Base-by-base conservation (phyloP, 2,888 invertebrate genomes). In the Stomorhina lunata region DNA sequence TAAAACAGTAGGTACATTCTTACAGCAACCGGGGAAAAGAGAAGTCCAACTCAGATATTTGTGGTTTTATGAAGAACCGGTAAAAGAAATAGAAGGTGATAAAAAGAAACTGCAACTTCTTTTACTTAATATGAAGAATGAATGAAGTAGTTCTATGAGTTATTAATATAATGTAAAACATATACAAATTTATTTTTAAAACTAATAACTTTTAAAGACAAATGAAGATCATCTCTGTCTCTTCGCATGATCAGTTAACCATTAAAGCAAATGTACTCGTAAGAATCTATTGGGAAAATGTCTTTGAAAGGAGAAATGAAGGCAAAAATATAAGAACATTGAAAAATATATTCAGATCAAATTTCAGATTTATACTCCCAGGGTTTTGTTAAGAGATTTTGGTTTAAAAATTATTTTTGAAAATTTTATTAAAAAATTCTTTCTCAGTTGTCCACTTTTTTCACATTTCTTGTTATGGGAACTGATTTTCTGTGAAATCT, bases 51-150 rank as follows among this genome's bases (percentile, higher is more conserved):
- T 71, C 40, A 66, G 57, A 72, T 66, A 57, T 65, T 72, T 79
- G 78, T 65, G 78, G 78, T 79, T 79, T 79, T 37, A 22, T 4
- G 50, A 40, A 63, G 1, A 65, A 50, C 71, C 57, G 63, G 78
- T 71, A 65, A 63, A 63, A 29, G 12, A 43, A 61, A 15, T 48
- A 32, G 29, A n/a, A 32, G 34, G 29, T 59, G 76, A 34, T 37
- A 50, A 50, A 27, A 59, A 50, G 48, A 68, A 68, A 76, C 10
- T 65, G 65, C 63, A 65, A 9, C 45, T 69, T 17, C 15, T n/a
- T n/a, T n/a, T n/a, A 20, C 5, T 53, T 12, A 20, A 53, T 48
- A 59, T 48, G 4, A 20, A 40, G 17, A 10, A 27, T 15, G 27
- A 45, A 45, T n/a, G n/a, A n/a, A n/a, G n/a, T n/a, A n/a, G n/a